Evolutionary conservation across 2,113 vertebrate genomes (phyloP).

Genomic region (Pimephales promelas): DNA sequence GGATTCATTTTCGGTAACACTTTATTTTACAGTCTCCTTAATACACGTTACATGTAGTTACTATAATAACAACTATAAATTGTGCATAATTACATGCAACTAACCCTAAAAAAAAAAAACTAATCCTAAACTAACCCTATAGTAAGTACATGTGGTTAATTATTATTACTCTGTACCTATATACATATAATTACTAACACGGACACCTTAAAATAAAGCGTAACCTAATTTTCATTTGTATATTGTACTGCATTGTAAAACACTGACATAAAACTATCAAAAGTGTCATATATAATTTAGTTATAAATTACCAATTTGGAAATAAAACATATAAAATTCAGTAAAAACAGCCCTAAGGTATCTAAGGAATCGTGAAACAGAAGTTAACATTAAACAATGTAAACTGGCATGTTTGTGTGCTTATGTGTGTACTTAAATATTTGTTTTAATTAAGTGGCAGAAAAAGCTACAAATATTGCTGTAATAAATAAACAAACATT

Average conservation of each 20-base stretch:
- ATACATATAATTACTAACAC: no score
- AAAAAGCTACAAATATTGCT: not conserved
- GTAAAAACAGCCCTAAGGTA: not conserved
- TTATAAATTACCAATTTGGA: not conserved
- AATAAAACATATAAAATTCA: not conserved
- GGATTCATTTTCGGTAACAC: no score
- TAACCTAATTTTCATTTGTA: no score
- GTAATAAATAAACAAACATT: not conserved
- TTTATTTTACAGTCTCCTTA: no score
- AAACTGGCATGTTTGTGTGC: not conserved
- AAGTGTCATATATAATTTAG: not conserved
- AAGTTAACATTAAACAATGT: not conserved
- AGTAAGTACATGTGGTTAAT: no score
- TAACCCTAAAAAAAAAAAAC: no score
- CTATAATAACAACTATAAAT: no score
- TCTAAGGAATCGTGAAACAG: not conserved
- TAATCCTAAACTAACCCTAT: no score
- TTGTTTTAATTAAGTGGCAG: not conserved
- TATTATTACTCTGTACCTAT: no score
- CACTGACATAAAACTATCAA: not conserved
- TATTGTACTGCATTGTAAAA: constrained; percentile 9
- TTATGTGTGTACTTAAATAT: not conserved
- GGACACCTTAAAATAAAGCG: no score
- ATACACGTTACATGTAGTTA: no score
- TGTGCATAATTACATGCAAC: no score